Base-by-base conservation (phyloP, 2,113 vertebrate species). In the Malurus elegans region DNA sequence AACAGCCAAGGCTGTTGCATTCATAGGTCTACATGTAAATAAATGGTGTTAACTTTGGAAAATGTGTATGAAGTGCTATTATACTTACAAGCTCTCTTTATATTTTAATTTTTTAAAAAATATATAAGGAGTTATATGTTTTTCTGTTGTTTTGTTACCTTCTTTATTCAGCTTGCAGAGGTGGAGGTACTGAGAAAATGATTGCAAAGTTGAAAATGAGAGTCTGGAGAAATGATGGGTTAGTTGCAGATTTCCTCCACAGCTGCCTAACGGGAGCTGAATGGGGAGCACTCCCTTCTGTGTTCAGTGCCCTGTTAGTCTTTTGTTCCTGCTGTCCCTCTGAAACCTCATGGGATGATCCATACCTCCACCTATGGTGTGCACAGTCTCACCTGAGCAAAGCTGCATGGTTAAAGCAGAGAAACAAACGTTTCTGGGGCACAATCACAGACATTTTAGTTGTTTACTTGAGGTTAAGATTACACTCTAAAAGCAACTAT, bases 331-430 rank as follows among this genome's bases (percentile, higher is more conserved):
- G 14, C 42, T 65, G 38, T 54, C 54, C 57, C 45, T 31, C 44
- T 53, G 73, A 54, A 65, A 73, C 19, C 14, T 79, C 60, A 5
- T 23, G 66, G 36, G 21, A 36, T 20, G 24, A 53, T 56, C 81
- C 65, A 18, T 36, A 11, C 25, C n/a, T 75, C 28, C 36, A 51
- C 6, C 62, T 56, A 11, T 0, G 0, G 11, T 24, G 64, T 48
- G n/a, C 48, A 71, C 18, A 72, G 48, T 5, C 3, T 3, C 34
- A 36, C 38, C 34, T 54, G 32, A 88, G 23, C 53, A 72, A 10
- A 14, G 24, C 28, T 48, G 31, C 2, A 3, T 1, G 1, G 26
- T 58, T 74, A 42, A 67, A 84, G 29, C 14, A 70, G 47, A 83
- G 47, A 78, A 66, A 64, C 12, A 78, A 34, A 34, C 10, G 51